Conservation (phyloP, 2,888 invertebrate species). For the Dicyrtoma fusca region DNA sequence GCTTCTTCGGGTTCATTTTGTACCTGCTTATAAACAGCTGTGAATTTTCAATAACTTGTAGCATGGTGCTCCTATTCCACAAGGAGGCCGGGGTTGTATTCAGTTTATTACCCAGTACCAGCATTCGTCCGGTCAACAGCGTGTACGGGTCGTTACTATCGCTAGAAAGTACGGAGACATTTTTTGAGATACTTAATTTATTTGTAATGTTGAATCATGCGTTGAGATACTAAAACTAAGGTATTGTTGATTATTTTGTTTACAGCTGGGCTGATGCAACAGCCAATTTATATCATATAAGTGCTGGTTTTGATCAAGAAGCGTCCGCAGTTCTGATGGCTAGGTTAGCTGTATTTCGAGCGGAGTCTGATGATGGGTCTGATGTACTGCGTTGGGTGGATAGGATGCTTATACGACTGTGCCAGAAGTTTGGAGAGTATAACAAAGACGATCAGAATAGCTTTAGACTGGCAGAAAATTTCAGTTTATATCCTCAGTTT, state of each 20-base stretch:
- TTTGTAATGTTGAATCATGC: conserved; percentile 1
- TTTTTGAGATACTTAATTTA: background rate
- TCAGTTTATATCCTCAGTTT: conserved; percentile 98
- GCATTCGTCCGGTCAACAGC: conserved; percentile 91
- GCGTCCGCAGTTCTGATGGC: conserved; percentile 97
- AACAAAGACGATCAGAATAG: conserved; percentile 96
- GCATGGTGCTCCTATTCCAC: conserved; percentile 91
- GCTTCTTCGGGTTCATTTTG: background rate
- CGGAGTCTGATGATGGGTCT: conserved; percentile 88
- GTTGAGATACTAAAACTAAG: background rate
- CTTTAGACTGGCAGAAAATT: conserved; percentile 94
- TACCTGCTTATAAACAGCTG: no score
- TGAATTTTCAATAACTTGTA: conserved; percentile 63
- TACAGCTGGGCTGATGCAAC: conserved; percentile 93
- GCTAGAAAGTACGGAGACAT: conserved; percentile 78
- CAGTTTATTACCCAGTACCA: conserved; percentile 99
- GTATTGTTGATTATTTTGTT: conserved; percentile 29
- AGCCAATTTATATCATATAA: conserved; percentile 84
- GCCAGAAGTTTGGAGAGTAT: conserved; percentile 99
- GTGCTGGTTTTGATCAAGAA: conserved; percentile 97
- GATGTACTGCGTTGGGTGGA: conserved; percentile 99
- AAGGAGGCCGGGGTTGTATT: conserved; percentile 93
- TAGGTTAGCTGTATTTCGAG: conserved; percentile 92
- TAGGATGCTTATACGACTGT: conserved; percentile 95
- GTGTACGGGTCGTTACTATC: conserved; percentile 94